Percentiles rank a stretch among this genome's conserved stretches.
Conservation (phyloP, 2,888 invertebrate genomes). For the Lasioglossum vierecki region DNA sequence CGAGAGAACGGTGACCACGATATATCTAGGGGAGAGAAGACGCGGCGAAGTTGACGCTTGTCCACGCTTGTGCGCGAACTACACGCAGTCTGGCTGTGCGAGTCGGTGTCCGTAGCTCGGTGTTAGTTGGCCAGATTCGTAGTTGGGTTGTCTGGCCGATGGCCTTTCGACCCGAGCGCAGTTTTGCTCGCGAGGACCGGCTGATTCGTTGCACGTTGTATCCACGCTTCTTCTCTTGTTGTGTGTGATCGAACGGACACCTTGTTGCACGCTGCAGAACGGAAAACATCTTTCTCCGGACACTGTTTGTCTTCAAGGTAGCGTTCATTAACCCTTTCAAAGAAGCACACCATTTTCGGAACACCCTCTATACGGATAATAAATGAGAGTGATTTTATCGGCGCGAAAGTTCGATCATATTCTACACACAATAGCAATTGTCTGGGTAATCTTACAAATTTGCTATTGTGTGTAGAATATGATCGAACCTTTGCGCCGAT, state of each 20-base stretch:
- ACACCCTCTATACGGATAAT: too few species aligned
- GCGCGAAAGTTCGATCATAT: too few species aligned
- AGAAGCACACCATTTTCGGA: too few species aligned
- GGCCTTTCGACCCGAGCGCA: slow-evolving; percentile 72
- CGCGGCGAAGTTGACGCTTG: slow-evolving; percentile 34
- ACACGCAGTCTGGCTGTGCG: slow-evolving; percentile 54
- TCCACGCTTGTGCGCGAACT: slow-evolving; percentile 35
- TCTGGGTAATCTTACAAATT: too few species aligned
- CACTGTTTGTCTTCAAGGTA: neutral
- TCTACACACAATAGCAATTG: too few species aligned
- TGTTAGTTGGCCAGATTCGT: slow-evolving; percentile 73
- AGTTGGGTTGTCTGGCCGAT: slow-evolving; percentile 76
- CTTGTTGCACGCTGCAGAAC: neutral
- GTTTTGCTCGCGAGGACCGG: slow-evolving; percentile 52
- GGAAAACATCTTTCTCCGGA: neutral
- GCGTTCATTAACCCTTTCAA: neutral
- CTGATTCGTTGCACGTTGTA: slow-evolving; percentile 17
- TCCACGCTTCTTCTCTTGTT: neutral
- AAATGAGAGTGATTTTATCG: too few species aligned
- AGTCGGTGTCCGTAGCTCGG: slow-evolving; percentile 50
- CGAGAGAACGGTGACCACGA: neutral
- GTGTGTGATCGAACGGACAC: neutral
- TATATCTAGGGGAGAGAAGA: slow-evolving; percentile 31
- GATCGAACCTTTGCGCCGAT: too few species aligned
- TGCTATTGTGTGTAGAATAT: too few species aligned